Percentiles rank a stretch among this genome's conserved stretches.
phyloP scores from a whole-genome alignment of 2,797 vertebrate species.

The Falco columbarius region DNA sequence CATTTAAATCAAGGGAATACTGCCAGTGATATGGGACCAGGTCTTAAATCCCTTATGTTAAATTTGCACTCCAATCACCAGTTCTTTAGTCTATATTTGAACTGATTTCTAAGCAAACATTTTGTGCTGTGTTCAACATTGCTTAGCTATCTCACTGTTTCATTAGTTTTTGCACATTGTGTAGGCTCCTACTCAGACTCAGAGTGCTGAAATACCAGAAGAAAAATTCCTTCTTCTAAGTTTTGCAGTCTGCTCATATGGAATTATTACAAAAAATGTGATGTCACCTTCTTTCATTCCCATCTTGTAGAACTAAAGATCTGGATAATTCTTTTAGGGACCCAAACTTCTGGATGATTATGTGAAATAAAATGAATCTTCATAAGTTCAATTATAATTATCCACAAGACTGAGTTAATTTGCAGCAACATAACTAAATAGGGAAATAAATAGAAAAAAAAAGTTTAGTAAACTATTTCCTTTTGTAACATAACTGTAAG shows the following conservation, averaged over 20 bases:
- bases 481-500: neutral
- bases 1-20: conserved; percentile 38
- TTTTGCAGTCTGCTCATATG: neutral
- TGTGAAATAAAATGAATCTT: neutral
- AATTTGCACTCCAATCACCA: neutral
- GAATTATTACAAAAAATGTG: neutral
- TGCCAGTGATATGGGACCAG: neutral
- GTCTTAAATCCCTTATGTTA: neutral
- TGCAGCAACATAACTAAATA: neutral
- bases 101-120: conserved; percentile 10
- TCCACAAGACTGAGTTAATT: neutral
- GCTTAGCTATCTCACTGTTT: neutral
- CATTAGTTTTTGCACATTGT: neutral
- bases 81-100: conserved; percentile 1
- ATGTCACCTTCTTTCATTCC: neutral
- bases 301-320: neutral
- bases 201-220: neutral
- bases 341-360: neutral
- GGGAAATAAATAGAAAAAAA: neutral
- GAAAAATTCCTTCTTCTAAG: neutral
- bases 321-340: neutral
- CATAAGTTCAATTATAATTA: neutral
- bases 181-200: neutral
- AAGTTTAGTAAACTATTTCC: neutral
- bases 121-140: neutral